Conservation (phyloP, 2,888 invertebrate species). For the Temnothorax ravouxi region DNA sequence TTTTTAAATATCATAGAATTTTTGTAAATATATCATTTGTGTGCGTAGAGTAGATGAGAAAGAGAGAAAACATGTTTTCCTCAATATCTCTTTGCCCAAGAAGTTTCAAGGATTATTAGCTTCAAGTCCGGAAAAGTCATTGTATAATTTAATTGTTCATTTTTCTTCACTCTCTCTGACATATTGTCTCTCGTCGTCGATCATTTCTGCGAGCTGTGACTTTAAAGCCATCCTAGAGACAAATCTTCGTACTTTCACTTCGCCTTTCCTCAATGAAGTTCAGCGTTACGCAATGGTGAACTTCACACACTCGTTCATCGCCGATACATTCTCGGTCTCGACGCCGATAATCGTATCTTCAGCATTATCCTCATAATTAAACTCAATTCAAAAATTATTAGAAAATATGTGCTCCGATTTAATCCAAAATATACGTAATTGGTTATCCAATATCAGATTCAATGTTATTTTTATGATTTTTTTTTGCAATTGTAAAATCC, state of each 20-base stretch:
- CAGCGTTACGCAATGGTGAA: conserved; percentile 15
- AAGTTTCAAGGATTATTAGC: not conserved
- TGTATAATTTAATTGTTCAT: not conserved
- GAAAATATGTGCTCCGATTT: not conserved
- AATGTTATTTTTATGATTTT: not conserved
- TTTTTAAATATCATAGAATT: conserved; percentile 1
- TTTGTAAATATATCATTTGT: not conserved
- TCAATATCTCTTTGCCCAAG: not conserved
- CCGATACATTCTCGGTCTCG: not conserved
- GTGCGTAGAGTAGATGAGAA: not conserved
- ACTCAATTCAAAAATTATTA: conserved; percentile 5
- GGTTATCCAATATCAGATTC: not conserved
- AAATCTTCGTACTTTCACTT: conserved; percentile 8
- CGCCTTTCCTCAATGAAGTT: not conserved
- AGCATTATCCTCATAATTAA: conserved; percentile 9
- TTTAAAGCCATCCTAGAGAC: not conserved
- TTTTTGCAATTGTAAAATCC: not conserved
- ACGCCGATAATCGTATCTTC: conserved; percentile 9
- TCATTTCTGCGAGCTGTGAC: not conserved
- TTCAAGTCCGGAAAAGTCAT: not conserved
- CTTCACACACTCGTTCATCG: conserved; percentile 14
- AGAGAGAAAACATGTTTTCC: not conserved
- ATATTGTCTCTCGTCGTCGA: not conserved
- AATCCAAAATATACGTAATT: not conserved
- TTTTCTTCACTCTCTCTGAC: not conserved